Evolutionary conservation across 2,888 invertebrate species (phyloP), one percentile per base, ranked within the genome.

Genomic region (Drosophila austrosaltans): DNA sequence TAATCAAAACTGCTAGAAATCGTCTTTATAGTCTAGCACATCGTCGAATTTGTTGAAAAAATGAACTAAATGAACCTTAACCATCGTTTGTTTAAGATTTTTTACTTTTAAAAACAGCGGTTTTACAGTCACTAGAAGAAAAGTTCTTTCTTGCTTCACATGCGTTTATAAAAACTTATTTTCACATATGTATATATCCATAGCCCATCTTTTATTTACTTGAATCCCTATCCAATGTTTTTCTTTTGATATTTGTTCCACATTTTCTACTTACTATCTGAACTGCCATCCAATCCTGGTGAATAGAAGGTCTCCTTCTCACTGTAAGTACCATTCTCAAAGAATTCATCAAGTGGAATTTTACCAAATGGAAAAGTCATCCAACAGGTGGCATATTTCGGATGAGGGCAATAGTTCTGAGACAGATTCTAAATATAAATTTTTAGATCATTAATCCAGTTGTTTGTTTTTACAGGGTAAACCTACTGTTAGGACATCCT

Each of bases 271-370:
- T 93, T 89, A 95, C 95, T 94, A 0, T 90, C 82, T 20, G 60
- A 16, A 0, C 89, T 82, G 0, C 93, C 93, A 74, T 93, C 92
- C n/a, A 95, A 93, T 0, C 94, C 95, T 72, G 93, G 94, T 40
- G 44, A 53, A 20, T 72, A 74, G 67, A 95, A 93, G 48, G 94
- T 93, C 66, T 95, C 95, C 0, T 91, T 76, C 2, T 92, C 86
- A 0, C 91, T 91, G 77, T 93, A 95, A 0, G 95, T 95, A 12
- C 94, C 93, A 48, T 94, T 94, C 0, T 93, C 91, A 92, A 95
- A 95, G 48, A 96, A 93, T 3, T 94, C 93, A 3, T 94, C 93
- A 30, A 95, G 82, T 0, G 93, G 92, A 2, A 92, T 85, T n/a
- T 92, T 92, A 0, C 93, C 92, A 90, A 94, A 96, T 57, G 94